These are phyloP conservation scores for Hippocampus comes DNA, from an alignment of 2,113 vertebrate genomes.

Conservation along the genomic window DNA sequence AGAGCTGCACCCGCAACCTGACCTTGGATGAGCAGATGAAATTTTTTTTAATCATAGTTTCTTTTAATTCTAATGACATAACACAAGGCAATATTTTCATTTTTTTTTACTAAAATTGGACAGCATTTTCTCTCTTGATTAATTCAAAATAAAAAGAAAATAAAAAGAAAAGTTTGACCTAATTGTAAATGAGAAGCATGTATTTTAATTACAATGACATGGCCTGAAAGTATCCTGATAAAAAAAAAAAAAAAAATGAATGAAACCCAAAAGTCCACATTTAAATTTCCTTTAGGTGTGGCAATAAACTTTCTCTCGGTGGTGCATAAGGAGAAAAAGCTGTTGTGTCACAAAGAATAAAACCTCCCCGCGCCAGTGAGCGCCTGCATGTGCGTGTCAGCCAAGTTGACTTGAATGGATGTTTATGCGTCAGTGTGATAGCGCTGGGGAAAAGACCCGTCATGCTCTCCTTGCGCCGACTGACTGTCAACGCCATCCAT, in stretches of 20 bases:
- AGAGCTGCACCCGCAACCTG: too few species aligned
- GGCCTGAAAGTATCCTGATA: neutral
- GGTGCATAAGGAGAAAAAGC: neutral
- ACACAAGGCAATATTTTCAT: too few species aligned
- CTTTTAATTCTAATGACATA: too few species aligned
- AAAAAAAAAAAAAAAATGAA: neutral
- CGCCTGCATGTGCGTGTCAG: neutral
- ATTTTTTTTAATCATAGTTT: too few species aligned
- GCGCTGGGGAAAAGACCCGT: conserved; percentile 29
- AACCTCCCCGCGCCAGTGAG: neutral
- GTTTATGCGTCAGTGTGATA: conserved; percentile 5
- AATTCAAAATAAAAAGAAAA: too few species aligned
- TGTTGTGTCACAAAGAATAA: conserved; percentile 10
- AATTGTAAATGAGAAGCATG: too few species aligned
- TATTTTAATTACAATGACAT: too few species aligned
- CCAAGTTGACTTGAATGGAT: conserved; percentile 5
- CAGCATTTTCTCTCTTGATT: too few species aligned
- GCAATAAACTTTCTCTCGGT: neutral
- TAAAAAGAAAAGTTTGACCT: too few species aligned
- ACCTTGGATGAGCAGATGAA: neutral
- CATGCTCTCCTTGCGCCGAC: conserved; percentile 38
- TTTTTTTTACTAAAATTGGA: too few species aligned
- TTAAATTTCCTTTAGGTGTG: neutral
- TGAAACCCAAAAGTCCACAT: neutral
- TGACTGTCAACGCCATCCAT: conserved; percentile 46